Evolutionary conservation across 2,797 vertebrate genomes (phyloP).

Genomic region (Masticophis lateralis): DNA sequence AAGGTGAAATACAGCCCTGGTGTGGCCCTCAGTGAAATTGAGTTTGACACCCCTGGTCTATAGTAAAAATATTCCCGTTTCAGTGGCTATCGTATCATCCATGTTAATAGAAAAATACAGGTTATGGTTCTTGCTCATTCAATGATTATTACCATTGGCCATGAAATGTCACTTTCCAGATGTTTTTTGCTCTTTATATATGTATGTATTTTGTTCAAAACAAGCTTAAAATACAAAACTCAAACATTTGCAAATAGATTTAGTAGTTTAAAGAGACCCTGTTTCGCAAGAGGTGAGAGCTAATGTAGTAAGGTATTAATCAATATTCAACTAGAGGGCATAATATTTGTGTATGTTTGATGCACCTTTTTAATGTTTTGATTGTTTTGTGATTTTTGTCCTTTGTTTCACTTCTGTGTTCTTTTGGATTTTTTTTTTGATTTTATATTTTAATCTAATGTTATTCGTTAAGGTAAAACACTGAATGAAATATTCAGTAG

Average conservation of each 20-base stretch:
- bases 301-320: not conserved
- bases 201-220: not conserved
- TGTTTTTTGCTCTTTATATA: too few relatives aligned
- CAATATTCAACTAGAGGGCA: not conserved
- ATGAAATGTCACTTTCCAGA: conserved; percentile 2
- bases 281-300: not conserved
- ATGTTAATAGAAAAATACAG: not conserved
- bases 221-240: not conserved
- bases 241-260: not conserved
- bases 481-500: not conserved
- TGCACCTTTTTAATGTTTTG: not conserved
- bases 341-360: not conserved
- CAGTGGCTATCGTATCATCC: not conserved
- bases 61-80: not conserved
- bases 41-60: too few relatives aligned
- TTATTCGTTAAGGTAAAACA: not conserved
- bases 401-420: not conserved
- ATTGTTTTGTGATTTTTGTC: not conserved
- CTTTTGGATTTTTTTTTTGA: not conserved
- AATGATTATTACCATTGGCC: conserved; percentile 28
- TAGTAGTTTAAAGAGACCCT: not conserved
- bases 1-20: too few relatives aligned
- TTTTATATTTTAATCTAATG: not conserved
- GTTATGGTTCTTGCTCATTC: conserved; percentile 5
- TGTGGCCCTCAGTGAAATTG: too few relatives aligned